Percentiles rank a stretch among this genome's conserved stretches.
Conservation (phyloP, 2,888 invertebrate genomes). For the Polia nebulosa region DNA sequence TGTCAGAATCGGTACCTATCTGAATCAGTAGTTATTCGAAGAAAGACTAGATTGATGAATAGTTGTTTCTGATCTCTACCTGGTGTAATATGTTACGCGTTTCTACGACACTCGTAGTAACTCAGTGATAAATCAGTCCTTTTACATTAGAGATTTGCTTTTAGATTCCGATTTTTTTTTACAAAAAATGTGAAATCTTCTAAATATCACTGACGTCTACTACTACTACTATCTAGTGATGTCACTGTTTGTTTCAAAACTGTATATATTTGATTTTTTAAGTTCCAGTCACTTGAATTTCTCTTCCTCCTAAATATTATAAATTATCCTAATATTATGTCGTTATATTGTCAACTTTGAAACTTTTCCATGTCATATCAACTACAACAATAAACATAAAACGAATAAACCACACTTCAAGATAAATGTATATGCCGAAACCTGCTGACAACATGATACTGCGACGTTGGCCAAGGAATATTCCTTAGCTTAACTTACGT, state of each 20-base stretch:
- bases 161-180: neutral
- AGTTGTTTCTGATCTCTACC: constrained; percentile 5
- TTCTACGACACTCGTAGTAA: constrained; percentile 1
- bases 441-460: neutral
- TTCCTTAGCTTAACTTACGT: constrained; percentile 17
- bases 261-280: too few relatives aligned
- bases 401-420: too few relatives aligned
- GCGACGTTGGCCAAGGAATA: constrained; percentile 15
- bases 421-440: neutral
- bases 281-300: too few relatives aligned
- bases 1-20: neutral
- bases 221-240: neutral
- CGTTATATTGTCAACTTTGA: too few relatives aligned
- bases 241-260: neutral
- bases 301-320: too few relatives aligned
- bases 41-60: constrained; percentile 10
- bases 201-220: neutral
- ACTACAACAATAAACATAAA: too few relatives aligned
- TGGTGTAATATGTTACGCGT: constrained; percentile 17
- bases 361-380: too few relatives aligned
- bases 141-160: neutral
- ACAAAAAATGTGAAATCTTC: neutral
- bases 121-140: constrained; percentile 19
- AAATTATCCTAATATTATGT: too few relatives aligned
- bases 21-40: constrained; percentile 5